These are phyloP conservation scores for Phaedon cochleariae DNA, from an alignment of 2,888 invertebrate genomes.

Conservation along the genomic window DNA sequence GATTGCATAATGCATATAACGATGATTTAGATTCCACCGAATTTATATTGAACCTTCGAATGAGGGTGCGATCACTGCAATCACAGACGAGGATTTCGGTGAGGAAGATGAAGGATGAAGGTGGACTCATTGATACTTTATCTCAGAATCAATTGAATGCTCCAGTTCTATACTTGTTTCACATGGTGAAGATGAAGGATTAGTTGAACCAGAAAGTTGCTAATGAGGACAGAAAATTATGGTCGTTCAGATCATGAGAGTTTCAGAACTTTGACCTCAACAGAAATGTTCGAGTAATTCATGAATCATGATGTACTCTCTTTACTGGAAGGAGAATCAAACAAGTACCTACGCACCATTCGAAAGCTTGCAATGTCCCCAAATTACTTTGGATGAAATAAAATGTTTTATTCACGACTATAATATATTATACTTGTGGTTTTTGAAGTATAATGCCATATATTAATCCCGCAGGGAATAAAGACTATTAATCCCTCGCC, in stretches of 20 bases:
- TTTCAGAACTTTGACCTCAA: background rate
- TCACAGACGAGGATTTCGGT: conserved; percentile 31
- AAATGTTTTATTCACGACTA: no score
- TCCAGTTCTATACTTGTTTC: conserved; percentile 11
- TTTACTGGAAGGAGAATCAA: conserved; percentile 18
- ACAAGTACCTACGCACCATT: conserved; percentile 19
- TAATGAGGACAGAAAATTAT: conserved; percentile 13
- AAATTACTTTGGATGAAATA: conserved; percentile 21
- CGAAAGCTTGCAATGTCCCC: conserved; percentile 20
- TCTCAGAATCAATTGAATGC: conserved; percentile 10
- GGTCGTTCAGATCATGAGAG: background rate
- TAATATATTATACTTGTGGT: no score
- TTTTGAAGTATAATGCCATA: no score
- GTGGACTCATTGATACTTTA: conserved; percentile 26
- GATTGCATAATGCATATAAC: no score
- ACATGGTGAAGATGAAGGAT: background rate
- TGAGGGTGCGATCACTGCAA: no score
- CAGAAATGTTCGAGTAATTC: no score
- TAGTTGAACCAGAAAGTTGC: conserved; percentile 3
- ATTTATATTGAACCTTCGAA: no score
- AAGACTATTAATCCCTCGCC: no score
- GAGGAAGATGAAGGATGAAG: conserved; percentile 33
- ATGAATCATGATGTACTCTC: conserved; percentile 14
- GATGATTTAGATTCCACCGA: no score
- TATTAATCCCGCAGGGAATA: no score